These are phyloP conservation scores for Corythoichthys haematopterus DNA, from an alignment of 2,113 vertebrate species.

Conservation along the genomic window DNA sequence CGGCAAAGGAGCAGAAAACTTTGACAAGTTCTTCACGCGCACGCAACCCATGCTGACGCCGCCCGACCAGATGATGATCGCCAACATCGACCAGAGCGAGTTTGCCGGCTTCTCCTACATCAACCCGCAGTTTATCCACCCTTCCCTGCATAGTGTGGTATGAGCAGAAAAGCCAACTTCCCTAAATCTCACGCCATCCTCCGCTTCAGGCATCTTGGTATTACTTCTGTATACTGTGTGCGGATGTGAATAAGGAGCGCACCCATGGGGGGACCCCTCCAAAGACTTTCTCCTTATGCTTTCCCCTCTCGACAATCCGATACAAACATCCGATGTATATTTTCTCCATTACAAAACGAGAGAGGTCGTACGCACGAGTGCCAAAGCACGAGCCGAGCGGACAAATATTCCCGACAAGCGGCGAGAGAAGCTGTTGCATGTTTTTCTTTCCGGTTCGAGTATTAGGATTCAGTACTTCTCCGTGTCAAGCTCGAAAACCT, in stretches of 20 bases:
- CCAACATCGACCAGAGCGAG: slow-evolving; percentile 97
- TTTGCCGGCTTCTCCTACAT: slow-evolving; percentile 95
- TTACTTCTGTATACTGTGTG: slow-evolving; percentile 22
- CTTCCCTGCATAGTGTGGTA: slow-evolving; percentile 80
- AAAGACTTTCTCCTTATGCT: slow-evolving; percentile 23
- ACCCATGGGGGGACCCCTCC: background rate
- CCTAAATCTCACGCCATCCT: slow-evolving; percentile 25
- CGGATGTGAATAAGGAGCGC: slow-evolving; percentile 18
- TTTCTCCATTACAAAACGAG: slow-evolving; percentile 1
- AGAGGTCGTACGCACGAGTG: slow-evolving; percentile 61
- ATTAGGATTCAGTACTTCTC: slow-evolving; percentile 53
- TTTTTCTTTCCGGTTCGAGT: slow-evolving; percentile 59
- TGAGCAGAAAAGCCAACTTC: slow-evolving; percentile 63
- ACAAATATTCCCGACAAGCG: slow-evolving; percentile 37
- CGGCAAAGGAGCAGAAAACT: slow-evolving; percentile 96
- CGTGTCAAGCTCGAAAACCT: background rate
- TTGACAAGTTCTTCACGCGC: slow-evolving; percentile 97
- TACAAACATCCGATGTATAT: slow-evolving; percentile 31
- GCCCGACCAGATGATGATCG: slow-evolving; percentile 93
- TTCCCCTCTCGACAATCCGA: slow-evolving; percentile 16
- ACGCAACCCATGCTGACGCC: slow-evolving; percentile 93
- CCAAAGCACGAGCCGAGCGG: slow-evolving; percentile 65
- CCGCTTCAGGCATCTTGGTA: slow-evolving; percentile 34
- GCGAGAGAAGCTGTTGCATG: slow-evolving; percentile 52
- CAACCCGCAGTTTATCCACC: slow-evolving; percentile 88